These are phyloP conservation scores for Pangasius mekongensis DNA, from an alignment of 2,797 vertebrate species.

Conservation along the genomic window DNA sequence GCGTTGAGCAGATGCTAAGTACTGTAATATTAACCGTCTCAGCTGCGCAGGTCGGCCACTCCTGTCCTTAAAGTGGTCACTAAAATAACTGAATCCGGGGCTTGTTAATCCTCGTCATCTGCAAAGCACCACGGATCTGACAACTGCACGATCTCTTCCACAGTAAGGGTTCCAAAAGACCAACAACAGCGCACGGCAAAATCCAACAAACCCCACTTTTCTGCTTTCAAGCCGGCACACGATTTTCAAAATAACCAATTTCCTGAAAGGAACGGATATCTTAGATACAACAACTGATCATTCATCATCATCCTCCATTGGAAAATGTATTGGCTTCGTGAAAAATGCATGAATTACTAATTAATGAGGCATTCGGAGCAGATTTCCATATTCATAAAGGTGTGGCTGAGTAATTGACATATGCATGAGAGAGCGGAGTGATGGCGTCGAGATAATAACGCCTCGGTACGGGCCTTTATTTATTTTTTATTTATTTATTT, in stretches of 20 bases:
- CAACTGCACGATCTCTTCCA: background rate
- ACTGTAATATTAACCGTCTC: constrained; percentile 53
- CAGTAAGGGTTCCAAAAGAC: background rate
- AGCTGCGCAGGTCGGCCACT: constrained; percentile 29
- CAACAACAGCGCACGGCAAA: constrained; percentile 15
- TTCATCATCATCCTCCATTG: constrained; percentile 76
- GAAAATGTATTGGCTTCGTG: constrained; percentile 77
- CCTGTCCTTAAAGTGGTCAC: background rate
- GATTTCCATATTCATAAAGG: constrained; percentile 87
- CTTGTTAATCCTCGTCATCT: background rate
- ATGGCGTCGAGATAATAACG: constrained; percentile 77
- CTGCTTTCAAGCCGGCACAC: constrained; percentile 42
- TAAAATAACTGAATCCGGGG: background rate
- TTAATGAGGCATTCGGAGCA: constrained; percentile 83
- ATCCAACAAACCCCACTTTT: constrained; percentile 34
- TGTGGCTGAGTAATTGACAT: constrained; percentile 80
- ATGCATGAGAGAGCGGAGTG: constrained; percentile 79
- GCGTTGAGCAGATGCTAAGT: constrained; percentile 37
- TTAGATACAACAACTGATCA: constrained; percentile 77
- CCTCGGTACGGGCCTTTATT: constrained; percentile 75
- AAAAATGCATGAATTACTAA: constrained; percentile 86
- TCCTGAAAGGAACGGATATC: constrained; percentile 75
- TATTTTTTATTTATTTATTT: constrained; percentile 45
- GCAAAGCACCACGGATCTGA: background rate
- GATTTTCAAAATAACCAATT: constrained; percentile 71